These are phyloP conservation scores for Lichenostomus cassidix DNA, from an alignment of 2,113 vertebrate genomes.

Conservation along the genomic window DNA sequence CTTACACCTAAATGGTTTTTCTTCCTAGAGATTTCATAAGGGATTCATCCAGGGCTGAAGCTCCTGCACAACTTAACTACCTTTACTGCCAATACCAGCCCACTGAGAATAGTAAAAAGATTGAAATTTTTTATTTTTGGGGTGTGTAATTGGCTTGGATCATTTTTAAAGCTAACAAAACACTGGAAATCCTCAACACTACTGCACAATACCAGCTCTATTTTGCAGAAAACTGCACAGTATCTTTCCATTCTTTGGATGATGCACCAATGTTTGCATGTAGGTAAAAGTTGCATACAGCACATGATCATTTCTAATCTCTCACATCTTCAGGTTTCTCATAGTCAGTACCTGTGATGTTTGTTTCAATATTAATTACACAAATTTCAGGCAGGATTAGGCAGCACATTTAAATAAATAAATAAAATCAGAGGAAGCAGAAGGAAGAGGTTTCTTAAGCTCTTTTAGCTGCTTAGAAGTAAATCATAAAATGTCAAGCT, in stretches of 20 bases:
- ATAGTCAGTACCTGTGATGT: slow-evolving; percentile 6
- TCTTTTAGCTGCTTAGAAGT: slow-evolving; percentile 76
- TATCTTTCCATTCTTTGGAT: neutral
- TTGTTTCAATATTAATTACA: slow-evolving; percentile 65
- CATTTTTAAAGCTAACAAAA: neutral
- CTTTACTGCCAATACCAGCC: neutral
- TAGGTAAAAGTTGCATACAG: neutral
- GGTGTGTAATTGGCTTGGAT: neutral
- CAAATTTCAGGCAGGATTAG: slow-evolving; percentile 70
- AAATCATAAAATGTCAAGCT: slow-evolving; percentile 78
- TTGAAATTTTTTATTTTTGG: neutral
- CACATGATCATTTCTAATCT: slow-evolving; percentile 40
- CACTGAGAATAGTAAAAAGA: neutral
- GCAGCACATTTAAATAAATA: neutral
- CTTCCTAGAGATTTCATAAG: neutral
- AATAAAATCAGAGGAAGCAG: slow-evolving; percentile 38
- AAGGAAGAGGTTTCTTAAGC: slow-evolving; percentile 72
- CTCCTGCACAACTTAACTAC: neutral
- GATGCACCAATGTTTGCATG: neutral
- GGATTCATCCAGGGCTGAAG: neutral
- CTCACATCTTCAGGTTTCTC: slow-evolving; percentile 18
- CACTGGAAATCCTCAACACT: neutral
- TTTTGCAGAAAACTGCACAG: neutral
- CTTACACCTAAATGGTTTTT: neutral
- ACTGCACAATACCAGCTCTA: neutral